Evolutionary conservation across 2,113 vertebrate species (phyloP), one percentile per base, ranked within the genome.

Genomic region (Sinosuthora webbiana): DNA sequence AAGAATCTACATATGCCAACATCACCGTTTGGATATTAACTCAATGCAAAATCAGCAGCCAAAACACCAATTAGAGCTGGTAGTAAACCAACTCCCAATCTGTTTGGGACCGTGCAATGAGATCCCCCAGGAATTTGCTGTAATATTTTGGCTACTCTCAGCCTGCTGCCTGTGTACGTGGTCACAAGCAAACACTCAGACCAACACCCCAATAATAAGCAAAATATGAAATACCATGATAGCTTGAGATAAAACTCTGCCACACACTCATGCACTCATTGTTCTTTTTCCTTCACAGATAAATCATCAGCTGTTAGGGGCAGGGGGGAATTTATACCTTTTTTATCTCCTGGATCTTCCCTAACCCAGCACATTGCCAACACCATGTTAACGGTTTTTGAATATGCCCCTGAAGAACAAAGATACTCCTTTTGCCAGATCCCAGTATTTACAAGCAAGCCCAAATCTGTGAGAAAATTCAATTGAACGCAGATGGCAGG

Each of bases 401-500:
- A 97, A 97, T 98, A 97, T 97, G 97, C 97, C 98, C 97, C 98
- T 95, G 97, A 98, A 98, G 98, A 98, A 98, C 98, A 98, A 98
- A 98, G 98, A 98, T 96, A 94, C 97, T 97, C 96, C 98, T 97
- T 98, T 93, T 98, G 98, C 98, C 98, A 98, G 98, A 98, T 98
- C 97, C 98, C 98, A 98, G 98, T 99, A 99, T 99, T 99, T 99
- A 99, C 98, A 99, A 99, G 98, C 98, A 98, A 98, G 98, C 98
- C 97, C 97, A 98, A 98, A 99, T 99, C 98, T 99, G 98, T 98
- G 98, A 99, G 98, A 98, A 98, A 98, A 99, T 99, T 98, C 98
- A 98, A 99, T 99, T 99, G 98, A 98, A 99, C 6, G 95, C 99
- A 99, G 99, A 99, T 99, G 99, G 98, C 98, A 99, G 99, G 99